A percentile compares a stretch with the other conserved stretches of the same genome.
Conservation (phyloP, 2,797 vertebrate species). For the Petrocephalus schoutedeni region DNA sequence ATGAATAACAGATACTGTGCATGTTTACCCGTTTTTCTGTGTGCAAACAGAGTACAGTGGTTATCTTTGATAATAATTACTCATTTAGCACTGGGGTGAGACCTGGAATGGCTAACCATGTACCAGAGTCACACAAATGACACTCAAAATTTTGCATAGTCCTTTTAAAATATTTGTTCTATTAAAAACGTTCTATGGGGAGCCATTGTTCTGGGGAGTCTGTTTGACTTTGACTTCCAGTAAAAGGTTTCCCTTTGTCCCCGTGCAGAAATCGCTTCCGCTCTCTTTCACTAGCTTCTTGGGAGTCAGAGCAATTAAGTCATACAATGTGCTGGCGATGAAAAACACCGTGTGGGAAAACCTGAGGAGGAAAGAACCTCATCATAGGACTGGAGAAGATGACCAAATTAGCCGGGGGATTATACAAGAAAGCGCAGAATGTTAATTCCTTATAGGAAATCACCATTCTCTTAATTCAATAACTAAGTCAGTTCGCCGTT, state of each 20-base stretch:
- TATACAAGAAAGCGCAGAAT: background rate
- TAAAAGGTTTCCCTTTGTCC: background rate
- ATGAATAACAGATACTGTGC: background rate
- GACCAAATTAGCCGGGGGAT: background rate
- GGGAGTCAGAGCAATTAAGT: background rate
- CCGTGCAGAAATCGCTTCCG: background rate
- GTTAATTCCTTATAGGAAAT: conserved; percentile 18
- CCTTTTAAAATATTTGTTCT: background rate
- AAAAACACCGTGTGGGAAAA: background rate
- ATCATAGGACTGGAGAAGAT: background rate
- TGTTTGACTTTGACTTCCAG: background rate
- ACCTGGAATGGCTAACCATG: background rate
- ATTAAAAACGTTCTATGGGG: background rate
- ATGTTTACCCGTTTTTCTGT: background rate
- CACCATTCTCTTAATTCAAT: background rate
- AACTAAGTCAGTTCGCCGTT: conserved; percentile 1
- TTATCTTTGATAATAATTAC: background rate
- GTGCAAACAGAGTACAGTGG: background rate
- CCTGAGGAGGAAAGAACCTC: background rate
- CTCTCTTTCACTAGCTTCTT: background rate
- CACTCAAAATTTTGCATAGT: background rate
- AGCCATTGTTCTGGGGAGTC: background rate
- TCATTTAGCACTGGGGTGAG: background rate
- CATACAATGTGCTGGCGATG: background rate
- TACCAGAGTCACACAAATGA: background rate